These are phyloP conservation scores for Nothocercus nigrocapillus DNA, from an alignment of 2,113 vertebrate genomes.

Conservation along the genomic window DNA sequence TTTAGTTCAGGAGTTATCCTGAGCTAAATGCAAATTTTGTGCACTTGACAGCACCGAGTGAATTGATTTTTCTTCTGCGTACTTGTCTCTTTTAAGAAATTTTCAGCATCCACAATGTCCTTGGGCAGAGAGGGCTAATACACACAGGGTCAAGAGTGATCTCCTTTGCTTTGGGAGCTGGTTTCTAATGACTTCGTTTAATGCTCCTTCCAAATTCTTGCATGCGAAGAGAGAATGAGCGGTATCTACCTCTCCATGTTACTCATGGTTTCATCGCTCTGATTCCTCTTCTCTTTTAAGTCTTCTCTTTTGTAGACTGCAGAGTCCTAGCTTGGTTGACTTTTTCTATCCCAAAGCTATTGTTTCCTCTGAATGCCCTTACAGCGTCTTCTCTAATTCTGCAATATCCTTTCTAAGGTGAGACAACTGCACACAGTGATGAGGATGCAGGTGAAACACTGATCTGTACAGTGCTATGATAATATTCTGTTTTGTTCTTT, in stretches of 20 bases:
- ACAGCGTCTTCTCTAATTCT: background rate
- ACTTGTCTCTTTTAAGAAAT: background rate
- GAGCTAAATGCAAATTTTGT: background rate
- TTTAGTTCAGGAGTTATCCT: background rate
- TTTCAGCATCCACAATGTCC: background rate
- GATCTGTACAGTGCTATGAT: too few species aligned
- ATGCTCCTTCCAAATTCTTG: background rate
- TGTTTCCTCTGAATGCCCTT: background rate
- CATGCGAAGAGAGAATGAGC: background rate
- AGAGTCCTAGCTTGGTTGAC: background rate
- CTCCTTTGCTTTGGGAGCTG: background rate
- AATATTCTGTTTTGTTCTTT: background rate
- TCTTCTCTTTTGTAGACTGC: background rate
- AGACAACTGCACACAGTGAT: fast-evolving
- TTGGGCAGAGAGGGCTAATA: background rate
- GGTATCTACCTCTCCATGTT: background rate
- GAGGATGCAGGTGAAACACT: background rate
- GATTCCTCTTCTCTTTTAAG: background rate
- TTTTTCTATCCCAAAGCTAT: background rate
- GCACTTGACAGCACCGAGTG: background rate
- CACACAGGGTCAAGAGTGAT: background rate
- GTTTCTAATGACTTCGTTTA: background rate
- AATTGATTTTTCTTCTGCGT: background rate
- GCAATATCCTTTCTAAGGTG: background rate
- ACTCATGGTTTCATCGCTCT: background rate